A percentile compares a stretch with the other conserved stretches of the same genome.
Evolutionary conservation across 2,888 invertebrate species (phyloP).

Genomic region (Griposia aprilina): DNA sequence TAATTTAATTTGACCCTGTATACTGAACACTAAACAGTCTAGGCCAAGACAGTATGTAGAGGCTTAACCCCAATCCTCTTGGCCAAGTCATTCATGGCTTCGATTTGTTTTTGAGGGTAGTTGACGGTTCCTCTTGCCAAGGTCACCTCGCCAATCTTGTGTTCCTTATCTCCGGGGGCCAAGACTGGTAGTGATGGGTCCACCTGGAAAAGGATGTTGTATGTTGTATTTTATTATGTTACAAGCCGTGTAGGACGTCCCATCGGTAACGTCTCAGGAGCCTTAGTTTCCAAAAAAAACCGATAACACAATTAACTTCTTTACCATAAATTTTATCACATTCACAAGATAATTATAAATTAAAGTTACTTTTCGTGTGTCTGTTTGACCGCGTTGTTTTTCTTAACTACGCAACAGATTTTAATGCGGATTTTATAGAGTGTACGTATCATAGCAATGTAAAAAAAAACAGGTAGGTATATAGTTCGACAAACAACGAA

Average conservation of each 20-base stretch:
- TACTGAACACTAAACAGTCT: background rate
- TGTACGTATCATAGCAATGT: too few relatives aligned
- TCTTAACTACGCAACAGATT: background rate
- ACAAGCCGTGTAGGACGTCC: background rate
- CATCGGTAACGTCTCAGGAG: background rate
- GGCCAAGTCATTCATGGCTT: conserved; percentile 91
- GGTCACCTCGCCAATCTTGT: conserved; percentile 92
- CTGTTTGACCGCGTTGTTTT: background rate
- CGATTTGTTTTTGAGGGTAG: conserved; percentile 95
- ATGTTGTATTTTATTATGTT: background rate
- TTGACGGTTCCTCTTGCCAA: conserved; percentile 93
- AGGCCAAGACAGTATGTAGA: conserved; percentile 66
- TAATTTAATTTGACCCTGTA: background rate
- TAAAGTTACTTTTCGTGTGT: background rate
- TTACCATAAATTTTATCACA: too few relatives aligned
- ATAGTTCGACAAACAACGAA: background rate
- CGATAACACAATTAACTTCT: background rate
- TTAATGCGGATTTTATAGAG: background rate
- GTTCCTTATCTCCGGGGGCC: conserved; percentile 96
- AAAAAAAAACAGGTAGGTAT: too few relatives aligned
- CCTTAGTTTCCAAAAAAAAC: background rate
- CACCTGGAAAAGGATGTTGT: conserved; percentile 81
- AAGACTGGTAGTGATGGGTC: conserved; percentile 93
- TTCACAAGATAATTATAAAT: background rate
- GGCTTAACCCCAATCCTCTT: conserved; percentile 89